A percentile compares a stretch with the other conserved stretches of the same genome.
Evolutionary conservation across 2,888 invertebrate genomes (phyloP).

Genomic region (Agriopis leucophaearia): DNA sequence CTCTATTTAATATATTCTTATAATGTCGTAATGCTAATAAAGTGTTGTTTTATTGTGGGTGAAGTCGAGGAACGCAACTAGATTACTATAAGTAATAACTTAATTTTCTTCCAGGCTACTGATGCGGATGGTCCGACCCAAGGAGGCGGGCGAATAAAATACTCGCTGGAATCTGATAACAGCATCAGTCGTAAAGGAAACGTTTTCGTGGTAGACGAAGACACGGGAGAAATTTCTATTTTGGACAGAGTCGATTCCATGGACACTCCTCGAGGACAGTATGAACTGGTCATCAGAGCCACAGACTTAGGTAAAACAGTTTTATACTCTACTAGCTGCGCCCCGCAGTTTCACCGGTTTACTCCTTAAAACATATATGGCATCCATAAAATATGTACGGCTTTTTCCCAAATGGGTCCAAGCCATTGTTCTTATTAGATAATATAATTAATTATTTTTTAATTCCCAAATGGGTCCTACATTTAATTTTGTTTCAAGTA

Average conservation of each 20-base stretch:
- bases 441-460: too few species aligned
- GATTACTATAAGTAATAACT: neutral
- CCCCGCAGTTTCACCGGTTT: neutral
- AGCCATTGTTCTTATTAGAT: too few species aligned
- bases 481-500: too few species aligned
- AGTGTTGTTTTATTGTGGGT: too few species aligned
- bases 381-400: too few species aligned
- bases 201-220: slow-evolving; percentile 88
- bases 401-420: too few species aligned
- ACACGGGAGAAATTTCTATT: slow-evolving; percentile 90
- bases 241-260: slow-evolving; percentile 88
- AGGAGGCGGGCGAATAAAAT: slow-evolving; percentile 89
- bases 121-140: slow-evolving; percentile 91
- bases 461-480: too few species aligned
- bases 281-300: slow-evolving; percentile 89
- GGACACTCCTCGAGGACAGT: slow-evolving; percentile 91
- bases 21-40: too few species aligned
- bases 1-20: too few species aligned
- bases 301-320: slow-evolving; percentile 88
- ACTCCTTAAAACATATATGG: too few species aligned
- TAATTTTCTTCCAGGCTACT: slow-evolving; percentile 84
- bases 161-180: slow-evolving; percentile 89
- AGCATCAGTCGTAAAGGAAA: slow-evolving; percentile 88
- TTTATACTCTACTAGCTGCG: neutral
- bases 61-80: too few species aligned